Base-by-base conservation (phyloP, 2,113 vertebrate genomes). In the Crotalus tigris region DNA sequence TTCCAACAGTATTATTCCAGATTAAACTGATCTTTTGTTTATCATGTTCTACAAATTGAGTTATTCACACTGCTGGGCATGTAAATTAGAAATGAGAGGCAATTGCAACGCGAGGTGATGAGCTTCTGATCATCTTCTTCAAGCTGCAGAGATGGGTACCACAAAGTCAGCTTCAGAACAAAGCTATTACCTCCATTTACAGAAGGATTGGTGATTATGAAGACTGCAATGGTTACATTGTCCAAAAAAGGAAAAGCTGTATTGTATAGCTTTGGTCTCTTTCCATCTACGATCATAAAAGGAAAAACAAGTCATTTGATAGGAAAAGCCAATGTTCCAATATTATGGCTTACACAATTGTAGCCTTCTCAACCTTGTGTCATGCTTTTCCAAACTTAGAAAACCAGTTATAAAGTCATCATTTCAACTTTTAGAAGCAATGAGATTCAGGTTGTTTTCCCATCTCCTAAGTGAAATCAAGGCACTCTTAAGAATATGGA, bases 31-130 rank as follows among this genome's bases (percentile, higher is more conserved):
- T 92, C 93, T 90, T 96, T 94, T 96, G 96, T 97, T 97, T 96
- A 94, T 91, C 92, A 88, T 95, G 95, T 95, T 94, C 91, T 61
- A 97, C 95, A 96, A 97, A 97, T 96, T 94, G 96, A 95, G 96
- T 97, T 96, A 94, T 96, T 96, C 95, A 95, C 64, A 93, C 96
- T 95, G 95, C 92, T 75, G 93, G 85, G 12, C 91, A 93, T 94
- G 96, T 95, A 95, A 96, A 97, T 97, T 95, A 95, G 95, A 94
- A 96, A 95, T 94, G 94, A 95, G 94, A 53, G 89, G 95, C 0
- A 58, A 88, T 92, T 89, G 90, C 81, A 87, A 95, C 95, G 94
- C 93, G 86, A 95, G 95, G 92, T 89, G 91, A 96, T 93, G 92
- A 96, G 93, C 92, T 91, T 91, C 55, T 46, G 89, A 92, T 93